phyloP scores from a whole-genome alignment of 2,113 vertebrate genomes.

The Gambusia affinis region DNA sequence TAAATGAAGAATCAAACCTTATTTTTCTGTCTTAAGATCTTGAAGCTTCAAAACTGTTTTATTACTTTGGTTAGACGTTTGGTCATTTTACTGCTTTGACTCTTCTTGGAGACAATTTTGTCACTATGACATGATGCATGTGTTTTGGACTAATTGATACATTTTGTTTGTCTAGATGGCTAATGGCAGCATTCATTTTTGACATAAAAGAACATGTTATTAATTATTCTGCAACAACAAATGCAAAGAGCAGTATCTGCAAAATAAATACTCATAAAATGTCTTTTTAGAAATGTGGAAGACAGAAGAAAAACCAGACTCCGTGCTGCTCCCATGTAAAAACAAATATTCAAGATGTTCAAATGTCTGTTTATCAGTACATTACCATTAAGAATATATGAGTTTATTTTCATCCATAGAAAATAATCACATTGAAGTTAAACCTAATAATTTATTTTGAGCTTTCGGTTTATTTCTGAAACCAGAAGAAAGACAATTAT shows the following conservation, averaged over 20 bases:
- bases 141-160: not conserved
- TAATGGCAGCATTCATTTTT: not conserved
- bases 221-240: too few relatives aligned
- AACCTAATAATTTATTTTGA: not conserved
- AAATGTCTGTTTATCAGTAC: not conserved
- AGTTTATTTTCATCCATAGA: not conserved
- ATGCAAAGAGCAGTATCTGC: not conserved
- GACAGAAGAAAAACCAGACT: not conserved
- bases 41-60: not conserved
- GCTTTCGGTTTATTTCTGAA: not conserved
- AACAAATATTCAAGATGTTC: not conserved
- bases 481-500: not conserved
- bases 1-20: too few relatives aligned
- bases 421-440: not conserved
- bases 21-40: not conserved
- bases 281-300: not conserved
- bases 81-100: not conserved
- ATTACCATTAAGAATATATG: not conserved
- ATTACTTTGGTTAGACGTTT: not conserved
- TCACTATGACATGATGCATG: not conserved
- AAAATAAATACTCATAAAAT: not conserved
- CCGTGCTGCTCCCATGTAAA: not conserved
- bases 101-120: not conserved
- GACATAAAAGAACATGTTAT: not conserved
- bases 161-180: not conserved